Conservation (phyloP, 2,113 vertebrate species). For the Callopanchax toddi region DNA sequence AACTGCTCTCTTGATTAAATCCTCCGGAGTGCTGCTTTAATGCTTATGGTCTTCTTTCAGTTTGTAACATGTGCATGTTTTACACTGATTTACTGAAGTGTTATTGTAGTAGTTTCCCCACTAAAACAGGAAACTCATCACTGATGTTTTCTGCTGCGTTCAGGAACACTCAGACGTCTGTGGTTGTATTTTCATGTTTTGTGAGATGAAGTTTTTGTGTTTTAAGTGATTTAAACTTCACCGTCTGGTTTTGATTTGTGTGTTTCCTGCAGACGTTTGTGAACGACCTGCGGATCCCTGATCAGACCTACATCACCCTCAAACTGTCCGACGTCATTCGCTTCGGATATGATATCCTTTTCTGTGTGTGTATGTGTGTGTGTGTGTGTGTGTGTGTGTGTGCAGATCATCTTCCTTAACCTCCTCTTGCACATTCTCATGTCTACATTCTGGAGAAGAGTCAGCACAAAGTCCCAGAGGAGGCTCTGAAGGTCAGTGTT, state of each 20-base stretch:
- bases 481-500: slow-evolving; percentile 89
- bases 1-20: no score
- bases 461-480: slow-evolving; percentile 95
- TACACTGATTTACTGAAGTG: no score
- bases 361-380: background rate
- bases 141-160: no score
- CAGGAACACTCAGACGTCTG: no score
- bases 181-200: background rate
- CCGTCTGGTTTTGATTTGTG: background rate
- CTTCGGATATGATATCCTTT: slow-evolving; percentile 99
- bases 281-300: slow-evolving; percentile 94
- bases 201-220: background rate
- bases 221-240: background rate
- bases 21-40: no score
- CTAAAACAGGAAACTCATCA: background rate
- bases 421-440: slow-evolving; percentile 84
- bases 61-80: no score
- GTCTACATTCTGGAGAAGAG: slow-evolving; percentile 92
- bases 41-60: no score
- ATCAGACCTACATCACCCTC: slow-evolving; percentile 96
- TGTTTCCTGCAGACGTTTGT: slow-evolving; percentile 88
- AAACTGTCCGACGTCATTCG: slow-evolving; percentile 91
- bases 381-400: slow-evolving; percentile 9
- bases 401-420: slow-evolving; percentile 76
- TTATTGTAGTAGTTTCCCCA: no score